Percentiles rank a stretch among this genome's conserved stretches.
Conservation (phyloP, 2,797 vertebrate genomes). For the Phalanger gymnotis region DNA sequence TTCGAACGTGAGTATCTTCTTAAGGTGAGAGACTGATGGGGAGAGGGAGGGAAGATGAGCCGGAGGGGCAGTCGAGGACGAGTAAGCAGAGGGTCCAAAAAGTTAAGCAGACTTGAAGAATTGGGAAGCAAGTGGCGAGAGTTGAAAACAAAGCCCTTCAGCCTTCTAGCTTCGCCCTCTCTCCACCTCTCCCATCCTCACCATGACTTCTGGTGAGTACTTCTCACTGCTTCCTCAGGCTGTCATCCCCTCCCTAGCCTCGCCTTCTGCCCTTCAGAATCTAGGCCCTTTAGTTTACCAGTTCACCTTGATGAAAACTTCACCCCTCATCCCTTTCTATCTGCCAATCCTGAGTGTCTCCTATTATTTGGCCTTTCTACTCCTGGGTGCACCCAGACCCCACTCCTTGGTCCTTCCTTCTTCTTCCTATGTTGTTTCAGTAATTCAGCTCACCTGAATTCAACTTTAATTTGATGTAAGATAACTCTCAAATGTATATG, state of each 20-base stretch:
- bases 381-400: neutral
- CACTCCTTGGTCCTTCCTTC: neutral
- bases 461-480: neutral
- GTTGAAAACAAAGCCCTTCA: neutral
- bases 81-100: neutral
- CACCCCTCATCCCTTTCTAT: neutral
- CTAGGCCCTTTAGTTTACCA: neutral
- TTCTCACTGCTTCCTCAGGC: neutral
- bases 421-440: neutral
- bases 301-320: neutral
- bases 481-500: neutral
- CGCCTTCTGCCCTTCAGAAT: neutral
- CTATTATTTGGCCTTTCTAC: neutral
- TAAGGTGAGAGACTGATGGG: neutral
- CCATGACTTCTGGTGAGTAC: neutral
- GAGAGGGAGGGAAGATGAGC: neutral
- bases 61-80: neutral
- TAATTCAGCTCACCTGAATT: neutral
- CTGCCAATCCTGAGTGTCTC: neutral
- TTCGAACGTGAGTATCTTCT: slow-evolving; percentile 89
- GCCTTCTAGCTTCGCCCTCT: neutral
- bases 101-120: neutral
- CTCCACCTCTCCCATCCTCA: neutral
- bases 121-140: neutral
- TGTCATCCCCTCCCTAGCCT: neutral